Evolutionary conservation across 2,797 vertebrate species (phyloP).

Genomic region (Onychomys arenicola): DNA sequence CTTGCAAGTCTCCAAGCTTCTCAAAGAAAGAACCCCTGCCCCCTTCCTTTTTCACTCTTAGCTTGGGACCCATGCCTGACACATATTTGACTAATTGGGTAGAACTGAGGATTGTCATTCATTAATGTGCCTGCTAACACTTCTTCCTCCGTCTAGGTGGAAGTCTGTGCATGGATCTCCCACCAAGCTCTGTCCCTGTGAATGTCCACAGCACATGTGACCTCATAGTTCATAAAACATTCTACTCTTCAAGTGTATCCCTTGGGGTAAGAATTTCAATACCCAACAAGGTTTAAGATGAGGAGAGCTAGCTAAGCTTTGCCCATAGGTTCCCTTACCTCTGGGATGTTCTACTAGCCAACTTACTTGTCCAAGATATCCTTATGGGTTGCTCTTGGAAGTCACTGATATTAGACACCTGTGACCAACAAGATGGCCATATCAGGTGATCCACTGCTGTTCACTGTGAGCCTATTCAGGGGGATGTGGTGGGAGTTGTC

Average conservation of each 20-base stretch:
- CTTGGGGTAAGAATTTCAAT: slow-evolving; percentile 16
- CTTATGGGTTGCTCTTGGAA: not conserved
- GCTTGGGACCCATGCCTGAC: not conserved
- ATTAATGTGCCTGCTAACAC: not conserved
- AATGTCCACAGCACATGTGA: not conserved
- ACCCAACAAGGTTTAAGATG: not conserved
- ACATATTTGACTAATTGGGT: slow-evolving; percentile 20
- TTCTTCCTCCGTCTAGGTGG: not conserved
- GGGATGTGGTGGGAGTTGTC: not conserved
- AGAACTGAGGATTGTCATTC: slow-evolving; percentile 24
- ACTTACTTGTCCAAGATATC: not conserved
- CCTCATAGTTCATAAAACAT: slow-evolving; percentile 17
- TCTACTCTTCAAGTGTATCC: not conserved
- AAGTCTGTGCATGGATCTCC: not conserved
- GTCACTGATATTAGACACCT: not conserved
- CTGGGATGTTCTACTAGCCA: slow-evolving; percentile 1
- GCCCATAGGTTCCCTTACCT: not conserved
- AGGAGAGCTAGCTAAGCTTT: not conserved
- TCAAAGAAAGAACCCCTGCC: not conserved
- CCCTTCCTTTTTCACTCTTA: not conserved
- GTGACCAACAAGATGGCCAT: not conserved
- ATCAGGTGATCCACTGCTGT: not conserved
- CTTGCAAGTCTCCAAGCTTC: slow-evolving; percentile 4
- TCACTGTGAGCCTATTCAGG: not conserved
- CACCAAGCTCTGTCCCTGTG: fast-evolving